Conservation (phyloP, 2,113 vertebrate species). For the Strix uralensis region DNA sequence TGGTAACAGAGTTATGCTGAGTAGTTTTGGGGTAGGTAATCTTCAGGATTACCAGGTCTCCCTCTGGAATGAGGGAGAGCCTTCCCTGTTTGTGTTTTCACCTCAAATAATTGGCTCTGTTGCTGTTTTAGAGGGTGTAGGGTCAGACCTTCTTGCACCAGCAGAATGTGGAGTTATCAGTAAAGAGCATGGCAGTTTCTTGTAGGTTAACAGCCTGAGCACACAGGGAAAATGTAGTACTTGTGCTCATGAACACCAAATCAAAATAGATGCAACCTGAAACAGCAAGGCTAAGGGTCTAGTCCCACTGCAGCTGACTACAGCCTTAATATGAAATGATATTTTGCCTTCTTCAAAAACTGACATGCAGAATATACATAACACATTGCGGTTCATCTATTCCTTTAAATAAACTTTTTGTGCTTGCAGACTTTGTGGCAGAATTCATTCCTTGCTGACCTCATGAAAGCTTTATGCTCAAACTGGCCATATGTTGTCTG, state of each 20-base stretch:
- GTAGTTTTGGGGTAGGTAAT: not conserved
- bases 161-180: not conserved
- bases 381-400: not conserved
- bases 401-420: not conserved
- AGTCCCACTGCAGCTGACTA: not conserved
- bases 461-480: not conserved
- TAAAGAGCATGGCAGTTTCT: not conserved
- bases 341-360: not conserved
- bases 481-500: constrained; percentile 16
- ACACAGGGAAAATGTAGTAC: not conserved
- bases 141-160: not conserved
- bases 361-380: not conserved
- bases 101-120: not conserved
- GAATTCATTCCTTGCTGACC: not conserved
- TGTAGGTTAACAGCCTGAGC: not conserved
- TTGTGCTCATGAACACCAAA: not conserved
- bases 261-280: not conserved
- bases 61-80: not conserved
- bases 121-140: not conserved
- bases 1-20: not conserved
- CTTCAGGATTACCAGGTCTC: fast-evolving
- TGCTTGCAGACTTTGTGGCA: not conserved
- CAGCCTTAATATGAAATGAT: not conserved
- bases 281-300: not conserved
- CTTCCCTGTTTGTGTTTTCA: not conserved